Conservation (phyloP, 2,888 invertebrate species). For the Labia minor region DNA sequence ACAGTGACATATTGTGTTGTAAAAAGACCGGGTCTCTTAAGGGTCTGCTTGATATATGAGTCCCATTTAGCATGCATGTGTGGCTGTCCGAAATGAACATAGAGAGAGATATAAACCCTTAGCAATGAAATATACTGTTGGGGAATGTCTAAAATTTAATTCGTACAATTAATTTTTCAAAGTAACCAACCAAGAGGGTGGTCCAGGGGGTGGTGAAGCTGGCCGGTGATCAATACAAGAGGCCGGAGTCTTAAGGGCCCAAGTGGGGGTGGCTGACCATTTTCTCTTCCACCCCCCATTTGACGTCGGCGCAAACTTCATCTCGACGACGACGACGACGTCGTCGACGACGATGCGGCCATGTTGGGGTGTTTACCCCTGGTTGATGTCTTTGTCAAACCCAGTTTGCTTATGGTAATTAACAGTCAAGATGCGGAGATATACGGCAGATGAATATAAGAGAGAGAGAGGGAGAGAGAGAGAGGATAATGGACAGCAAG, state of each 20-base stretch:
- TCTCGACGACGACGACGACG: neutral
- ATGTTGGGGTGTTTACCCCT: neutral
- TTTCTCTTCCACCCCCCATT: neutral
- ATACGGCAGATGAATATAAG: neutral
- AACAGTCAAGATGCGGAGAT: neutral
- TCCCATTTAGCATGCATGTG: constrained; percentile 13
- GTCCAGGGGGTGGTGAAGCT: neutral
- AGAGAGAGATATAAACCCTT: constrained; percentile 13
- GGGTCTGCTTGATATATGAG: constrained; percentile 8
- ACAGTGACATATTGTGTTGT: neutral
- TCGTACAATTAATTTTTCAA: constrained; percentile 13
- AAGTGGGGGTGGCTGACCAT: constrained; percentile 2
- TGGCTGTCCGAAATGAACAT: constrained; percentile 8
- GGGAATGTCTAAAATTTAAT: constrained; percentile 13
- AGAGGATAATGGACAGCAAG: neutral
- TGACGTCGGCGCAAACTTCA: constrained; percentile 8
- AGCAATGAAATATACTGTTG: constrained; percentile 13
- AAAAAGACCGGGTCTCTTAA: constrained; percentile 7
- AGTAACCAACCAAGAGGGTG: neutral
- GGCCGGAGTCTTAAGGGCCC: constrained; percentile 4
- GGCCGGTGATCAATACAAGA: neutral
- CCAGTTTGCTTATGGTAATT: constrained; percentile 13
- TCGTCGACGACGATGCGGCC: neutral
- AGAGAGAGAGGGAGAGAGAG: neutral
- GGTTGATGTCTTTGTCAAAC: constrained; percentile 6